Conservation (phyloP, 2,113 vertebrate genomes). For the Vidua chalybeata region DNA sequence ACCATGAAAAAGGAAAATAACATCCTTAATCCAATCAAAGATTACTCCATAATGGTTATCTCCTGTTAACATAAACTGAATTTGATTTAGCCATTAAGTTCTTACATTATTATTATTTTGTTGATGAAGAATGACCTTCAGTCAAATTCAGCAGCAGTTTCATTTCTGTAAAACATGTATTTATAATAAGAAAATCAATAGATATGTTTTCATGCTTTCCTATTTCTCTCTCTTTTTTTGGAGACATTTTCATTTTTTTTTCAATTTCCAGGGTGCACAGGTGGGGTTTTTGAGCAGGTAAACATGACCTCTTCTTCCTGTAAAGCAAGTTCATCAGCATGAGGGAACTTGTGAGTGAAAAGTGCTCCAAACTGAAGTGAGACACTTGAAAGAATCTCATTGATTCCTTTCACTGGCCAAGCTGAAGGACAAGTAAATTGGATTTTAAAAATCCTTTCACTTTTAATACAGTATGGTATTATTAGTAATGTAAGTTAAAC, state of each 20-base stretch:
- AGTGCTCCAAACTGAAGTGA: slow-evolving; percentile 8
- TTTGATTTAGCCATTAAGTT: neutral
- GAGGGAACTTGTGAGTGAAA: neutral
- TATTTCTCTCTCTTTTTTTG: neutral
- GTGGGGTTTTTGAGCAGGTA: neutral
- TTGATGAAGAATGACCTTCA: neutral
- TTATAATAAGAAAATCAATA: neutral
- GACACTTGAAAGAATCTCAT: neutral
- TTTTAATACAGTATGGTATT: slow-evolving; percentile 3
- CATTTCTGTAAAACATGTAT: neutral
- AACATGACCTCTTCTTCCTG: neutral
- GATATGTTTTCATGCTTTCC: neutral
- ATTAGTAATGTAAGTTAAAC: slow-evolving; percentile 25
- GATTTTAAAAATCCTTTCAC: slow-evolving; percentile 27
- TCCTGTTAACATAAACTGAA: neutral
- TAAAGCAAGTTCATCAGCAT: neutral
- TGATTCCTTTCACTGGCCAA: slow-evolving; percentile 18
- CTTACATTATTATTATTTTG: neutral
- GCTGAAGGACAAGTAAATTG: slow-evolving; percentile 15
- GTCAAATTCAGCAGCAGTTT: neutral
- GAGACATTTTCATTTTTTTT: neutral
- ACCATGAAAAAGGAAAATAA: neutral
- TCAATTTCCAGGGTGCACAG: neutral
- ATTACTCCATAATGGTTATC: neutral
- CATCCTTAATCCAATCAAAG: neutral